Conservation (phyloP, 2,797 vertebrate genomes). For the Mareca strepera region DNA sequence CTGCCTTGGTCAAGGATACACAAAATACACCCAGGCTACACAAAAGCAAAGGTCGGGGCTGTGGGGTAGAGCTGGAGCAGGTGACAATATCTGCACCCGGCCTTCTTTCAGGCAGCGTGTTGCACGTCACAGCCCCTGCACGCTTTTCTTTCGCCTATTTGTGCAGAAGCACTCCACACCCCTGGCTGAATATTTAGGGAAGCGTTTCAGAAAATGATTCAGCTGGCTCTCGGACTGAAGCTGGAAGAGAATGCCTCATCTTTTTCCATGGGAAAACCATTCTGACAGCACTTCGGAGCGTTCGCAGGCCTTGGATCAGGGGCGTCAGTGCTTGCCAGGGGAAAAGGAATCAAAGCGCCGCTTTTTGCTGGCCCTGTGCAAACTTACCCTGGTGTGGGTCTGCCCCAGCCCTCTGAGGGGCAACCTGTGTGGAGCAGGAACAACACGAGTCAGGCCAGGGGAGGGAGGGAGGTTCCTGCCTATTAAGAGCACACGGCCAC, state of each 20-base stretch:
- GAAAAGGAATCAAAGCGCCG: background rate
- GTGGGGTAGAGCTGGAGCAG: background rate
- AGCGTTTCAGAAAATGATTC: slow-evolving; percentile 12
- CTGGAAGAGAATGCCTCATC: background rate
- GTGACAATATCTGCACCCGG: background rate
- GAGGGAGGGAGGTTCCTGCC: background rate
- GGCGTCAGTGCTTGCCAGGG: background rate
- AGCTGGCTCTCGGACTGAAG: background rate
- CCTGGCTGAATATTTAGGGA: background rate
- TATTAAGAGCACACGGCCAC: background rate
- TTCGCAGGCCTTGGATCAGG: background rate
- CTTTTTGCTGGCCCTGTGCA: background rate
- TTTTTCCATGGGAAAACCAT: background rate
- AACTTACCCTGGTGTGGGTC: background rate
- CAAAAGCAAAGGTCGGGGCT: background rate
- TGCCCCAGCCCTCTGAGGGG: background rate
- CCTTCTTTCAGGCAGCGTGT: background rate
- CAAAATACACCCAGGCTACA: background rate
- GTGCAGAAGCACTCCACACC: background rate
- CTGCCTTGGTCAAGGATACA: background rate
- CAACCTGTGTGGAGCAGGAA: background rate
- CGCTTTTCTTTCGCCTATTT: background rate
- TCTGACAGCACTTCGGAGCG: background rate
- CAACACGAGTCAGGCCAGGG: background rate
- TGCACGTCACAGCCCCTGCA: background rate